Evolutionary conservation across 2,113 vertebrate species (phyloP).

Genomic region (Erythrocercus mccallii): DNA sequence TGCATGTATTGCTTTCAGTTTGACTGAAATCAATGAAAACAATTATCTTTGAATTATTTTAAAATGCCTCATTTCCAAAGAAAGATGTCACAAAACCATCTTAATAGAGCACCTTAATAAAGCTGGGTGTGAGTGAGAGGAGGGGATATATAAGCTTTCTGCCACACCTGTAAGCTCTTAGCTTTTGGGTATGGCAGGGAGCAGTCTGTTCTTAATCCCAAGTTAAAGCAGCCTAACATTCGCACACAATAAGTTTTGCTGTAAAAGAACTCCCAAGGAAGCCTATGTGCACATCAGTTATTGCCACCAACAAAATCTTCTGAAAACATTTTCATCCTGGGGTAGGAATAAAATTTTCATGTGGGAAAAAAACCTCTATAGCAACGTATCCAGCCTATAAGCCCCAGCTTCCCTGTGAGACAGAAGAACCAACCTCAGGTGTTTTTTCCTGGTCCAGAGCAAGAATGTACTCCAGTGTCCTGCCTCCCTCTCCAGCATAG

Average conservation of each 20-base stretch:
- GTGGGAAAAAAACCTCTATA: neutral
- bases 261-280: neutral
- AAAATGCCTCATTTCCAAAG: neutral
- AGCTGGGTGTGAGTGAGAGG: neutral
- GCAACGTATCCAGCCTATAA: neutral
- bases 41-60: neutral
- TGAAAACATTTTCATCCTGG: neutral
- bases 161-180: neutral
- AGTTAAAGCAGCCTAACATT: neutral
- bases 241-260: neutral
- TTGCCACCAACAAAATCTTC: neutral
- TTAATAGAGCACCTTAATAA: neutral
- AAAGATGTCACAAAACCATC: neutral
- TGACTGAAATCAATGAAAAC: neutral
- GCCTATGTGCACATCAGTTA: neutral
- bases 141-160: neutral
- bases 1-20: neutral
- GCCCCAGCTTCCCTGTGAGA: neutral
- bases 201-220: neutral
- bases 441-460: neutral
- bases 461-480: fast-evolving
- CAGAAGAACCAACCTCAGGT: neutral
- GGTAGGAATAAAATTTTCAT: neutral
- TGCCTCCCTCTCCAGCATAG: neutral
- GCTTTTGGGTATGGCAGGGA: neutral